phyloP scores from a whole-genome alignment of 2,888 invertebrate genomes.

The Deladenus siricidicola region DNA sequence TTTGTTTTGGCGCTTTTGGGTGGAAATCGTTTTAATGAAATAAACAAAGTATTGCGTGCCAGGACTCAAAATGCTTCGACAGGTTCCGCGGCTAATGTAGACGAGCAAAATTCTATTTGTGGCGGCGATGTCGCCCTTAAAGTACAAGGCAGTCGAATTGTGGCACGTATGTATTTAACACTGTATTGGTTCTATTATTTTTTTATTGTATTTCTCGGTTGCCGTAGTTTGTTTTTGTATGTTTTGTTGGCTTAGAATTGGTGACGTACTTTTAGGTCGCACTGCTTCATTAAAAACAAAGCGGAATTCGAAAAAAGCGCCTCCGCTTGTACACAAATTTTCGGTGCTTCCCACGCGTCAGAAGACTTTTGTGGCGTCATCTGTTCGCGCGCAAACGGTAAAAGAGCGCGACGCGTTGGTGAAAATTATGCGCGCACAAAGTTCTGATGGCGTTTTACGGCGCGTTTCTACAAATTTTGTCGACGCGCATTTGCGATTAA shows the following conservation, averaged over 20 bases:
- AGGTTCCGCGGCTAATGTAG: not conserved
- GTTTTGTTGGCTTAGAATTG: too few species aligned
- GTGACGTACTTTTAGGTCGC: not conserved
- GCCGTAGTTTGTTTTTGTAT: not conserved
- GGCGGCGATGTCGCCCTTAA: not conserved
- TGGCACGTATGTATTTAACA: not conserved
- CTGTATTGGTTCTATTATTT: too few species aligned
- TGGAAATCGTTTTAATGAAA: not conserved
- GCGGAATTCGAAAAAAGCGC: not conserved
- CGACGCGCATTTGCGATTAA: conserved; percentile 12
- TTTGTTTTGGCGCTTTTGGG: not conserved
- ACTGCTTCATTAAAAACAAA: not conserved
- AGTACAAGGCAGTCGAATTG: not conserved
- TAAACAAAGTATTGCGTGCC: not conserved
- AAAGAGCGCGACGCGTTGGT: conserved; percentile 25
- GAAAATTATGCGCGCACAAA: conserved; percentile 23
- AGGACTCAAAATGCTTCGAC: not conserved
- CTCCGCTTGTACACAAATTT: not conserved
- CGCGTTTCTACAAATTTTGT: conserved; percentile 20
- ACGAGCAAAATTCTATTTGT: too few species aligned
- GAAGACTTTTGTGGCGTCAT: too few species aligned
- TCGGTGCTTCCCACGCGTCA: not conserved
- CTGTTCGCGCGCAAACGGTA: conserved; percentile 23
- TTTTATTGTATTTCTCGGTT: not conserved
- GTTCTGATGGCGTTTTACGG: conserved; percentile 10